phyloP scores from a whole-genome alignment of 2,888 invertebrate species.

The Chirona hameri region DNA sequence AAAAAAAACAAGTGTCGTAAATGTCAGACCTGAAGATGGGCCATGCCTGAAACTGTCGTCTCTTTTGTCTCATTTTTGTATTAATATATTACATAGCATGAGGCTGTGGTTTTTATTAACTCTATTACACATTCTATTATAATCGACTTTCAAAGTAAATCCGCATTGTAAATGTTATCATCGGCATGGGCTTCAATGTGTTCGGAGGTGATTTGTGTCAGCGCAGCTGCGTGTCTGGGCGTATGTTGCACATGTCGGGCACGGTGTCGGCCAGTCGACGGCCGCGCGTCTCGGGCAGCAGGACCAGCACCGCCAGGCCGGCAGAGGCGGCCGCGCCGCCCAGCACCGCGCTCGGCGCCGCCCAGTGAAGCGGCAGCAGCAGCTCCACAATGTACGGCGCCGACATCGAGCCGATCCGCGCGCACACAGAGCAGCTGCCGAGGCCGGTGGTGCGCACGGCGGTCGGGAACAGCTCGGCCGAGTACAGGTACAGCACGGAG shows the following conservation, averaged over 20 bases:
- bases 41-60: too few relatives aligned
- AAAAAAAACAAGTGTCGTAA: too few relatives aligned
- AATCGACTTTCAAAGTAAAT: too few relatives aligned
- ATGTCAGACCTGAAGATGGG: too few relatives aligned
- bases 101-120: too few relatives aligned
- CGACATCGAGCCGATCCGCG: constrained; percentile 77
- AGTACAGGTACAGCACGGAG: constrained; percentile 79
- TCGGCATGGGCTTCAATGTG: too few relatives aligned
- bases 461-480: constrained; percentile 81
- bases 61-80: too few relatives aligned
- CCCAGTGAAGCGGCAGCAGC: constrained; percentile 33
- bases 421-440: constrained; percentile 78
- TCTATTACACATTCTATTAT: too few relatives aligned
- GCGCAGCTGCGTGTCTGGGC: too few relatives aligned
- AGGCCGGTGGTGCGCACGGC: constrained; percentile 81
- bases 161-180: too few relatives aligned
- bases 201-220: too few relatives aligned
- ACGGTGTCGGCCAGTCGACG: constrained; percentile 72
- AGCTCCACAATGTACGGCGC: constrained; percentile 76
- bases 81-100: too few relatives aligned
- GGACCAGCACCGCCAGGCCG: constrained; percentile 58
- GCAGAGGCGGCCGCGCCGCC: constrained; percentile 66
- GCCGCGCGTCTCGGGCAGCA: constrained; percentile 74
- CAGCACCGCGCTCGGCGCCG: constrained; percentile 55
- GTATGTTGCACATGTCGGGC: constrained; percentile 61